These are phyloP conservation scores for Allygus modestus DNA, from an alignment of 2,888 invertebrate species.

Conservation along the genomic window DNA sequence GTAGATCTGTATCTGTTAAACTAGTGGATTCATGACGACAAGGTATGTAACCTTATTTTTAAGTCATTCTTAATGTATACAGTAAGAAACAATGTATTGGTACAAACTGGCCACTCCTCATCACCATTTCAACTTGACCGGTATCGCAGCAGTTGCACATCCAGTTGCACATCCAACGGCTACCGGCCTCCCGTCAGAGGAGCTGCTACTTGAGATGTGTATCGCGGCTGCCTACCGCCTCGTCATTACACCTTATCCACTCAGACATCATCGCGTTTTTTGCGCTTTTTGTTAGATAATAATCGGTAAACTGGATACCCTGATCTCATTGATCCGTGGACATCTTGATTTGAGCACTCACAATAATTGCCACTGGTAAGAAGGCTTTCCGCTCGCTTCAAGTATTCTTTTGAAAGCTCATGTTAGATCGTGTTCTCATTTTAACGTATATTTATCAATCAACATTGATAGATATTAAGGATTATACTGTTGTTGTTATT, in stretches of 20 bases:
- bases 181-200: neutral
- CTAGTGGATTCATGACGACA: too few relatives aligned
- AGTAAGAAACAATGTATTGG: too few relatives aligned
- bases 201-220: conserved; percentile 5
- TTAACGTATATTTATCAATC: too few relatives aligned
- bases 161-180: neutral
- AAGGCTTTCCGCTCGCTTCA: neutral
- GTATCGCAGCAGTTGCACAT: too few relatives aligned
- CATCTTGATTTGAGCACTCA: conserved; percentile 37
- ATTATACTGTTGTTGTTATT: too few relatives aligned
- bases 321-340: conserved; percentile 23
- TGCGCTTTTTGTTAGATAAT: conserved; percentile 31
- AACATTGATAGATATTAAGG: too few relatives aligned
- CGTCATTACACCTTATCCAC: conserved; percentile 24
- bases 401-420: neutral
- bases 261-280: conserved; percentile 25
- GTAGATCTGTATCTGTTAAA: too few relatives aligned
- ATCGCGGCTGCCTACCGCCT: neutral
- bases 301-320: conserved; percentile 33
- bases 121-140: too few relatives aligned
- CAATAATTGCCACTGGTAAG: neutral
- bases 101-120: too few relatives aligned
- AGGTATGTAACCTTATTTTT: too few relatives aligned
- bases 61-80: too few relatives aligned
- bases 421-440: neutral